Evolutionary conservation across 2,797 vertebrate genomes (phyloP), one percentile per base, ranked within the genome.

Genomic region (Tangara arthus): DNA sequence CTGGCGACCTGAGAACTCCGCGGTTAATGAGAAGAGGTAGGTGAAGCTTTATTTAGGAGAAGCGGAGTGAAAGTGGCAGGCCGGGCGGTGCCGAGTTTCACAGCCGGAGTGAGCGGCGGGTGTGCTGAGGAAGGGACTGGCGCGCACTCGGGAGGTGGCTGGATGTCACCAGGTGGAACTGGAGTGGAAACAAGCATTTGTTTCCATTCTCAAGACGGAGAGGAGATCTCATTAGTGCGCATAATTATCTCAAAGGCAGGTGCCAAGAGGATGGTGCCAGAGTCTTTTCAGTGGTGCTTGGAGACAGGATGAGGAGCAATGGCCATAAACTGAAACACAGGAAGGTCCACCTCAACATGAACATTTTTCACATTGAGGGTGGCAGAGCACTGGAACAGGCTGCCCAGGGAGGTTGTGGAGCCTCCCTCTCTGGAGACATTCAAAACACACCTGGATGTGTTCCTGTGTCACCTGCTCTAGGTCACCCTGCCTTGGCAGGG

Each of bases 101-200:
- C 1, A 11, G 77, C 49, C 20, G 2, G 32, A 11, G 15, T 3
- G 46, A 46, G 39, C 1, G 37, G 32, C 73, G 6, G 30, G 24
- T 14, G 2, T 7, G 10, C 16, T 41, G 1, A 15, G 44, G 41
- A 11, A 46, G 55, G 27, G 2, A 5, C 16, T 41, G 3, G 30
- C 3, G 1, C 9, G 0, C 27, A 1, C 23, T 3, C 1, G 47
- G 39, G 59, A 65, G 35, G 15, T 3, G 28, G 12, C 39, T 7
- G 64, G 5, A 1, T 12, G 32, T 15, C 64, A 7, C 2, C 57
- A 5, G 44, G 20, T 21, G 27, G 53, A 49, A 15, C 34, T 27
- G 6, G 18, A 24, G 6, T 21, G 53, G 53, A 21, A 78, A 56
- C 0, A 3, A 41, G 4, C 12, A 0, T 8, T 77, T 78, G 52